A percentile compares a stretch with the other conserved stretches of the same genome.
Conservation (phyloP, 2,113 vertebrate species). For the Gorsachius goisagi region DNA sequence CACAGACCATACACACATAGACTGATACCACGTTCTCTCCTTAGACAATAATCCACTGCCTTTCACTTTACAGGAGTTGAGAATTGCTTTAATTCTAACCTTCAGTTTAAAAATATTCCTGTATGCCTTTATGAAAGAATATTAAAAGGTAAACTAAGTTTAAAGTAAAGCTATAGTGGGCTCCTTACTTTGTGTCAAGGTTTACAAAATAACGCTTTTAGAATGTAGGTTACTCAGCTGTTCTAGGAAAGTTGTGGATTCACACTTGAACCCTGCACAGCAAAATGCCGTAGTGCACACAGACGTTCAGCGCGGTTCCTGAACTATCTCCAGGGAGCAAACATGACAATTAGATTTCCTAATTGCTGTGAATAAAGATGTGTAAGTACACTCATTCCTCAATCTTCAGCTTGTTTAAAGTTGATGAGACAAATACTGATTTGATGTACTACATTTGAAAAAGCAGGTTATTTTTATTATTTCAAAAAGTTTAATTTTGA, state of each 20-base stretch:
- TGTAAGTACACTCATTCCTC: background rate
- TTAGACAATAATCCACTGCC: background rate
- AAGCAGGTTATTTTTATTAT: background rate
- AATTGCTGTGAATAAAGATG: background rate
- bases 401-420: background rate
- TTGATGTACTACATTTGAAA: background rate
- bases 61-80: background rate
- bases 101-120: background rate
- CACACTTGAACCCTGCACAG: background rate
- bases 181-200: background rate
- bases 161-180: background rate
- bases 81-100: background rate
- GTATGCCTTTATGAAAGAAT: background rate
- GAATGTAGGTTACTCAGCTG: background rate
- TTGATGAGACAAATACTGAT: background rate
- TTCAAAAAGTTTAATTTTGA: background rate
- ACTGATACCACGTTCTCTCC: background rate
- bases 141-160: background rate
- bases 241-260: background rate
- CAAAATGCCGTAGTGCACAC: accelerated
- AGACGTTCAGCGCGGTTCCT: background rate
- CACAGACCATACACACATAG: background rate
- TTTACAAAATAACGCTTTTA: background rate
- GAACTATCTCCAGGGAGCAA: background rate
- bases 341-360: background rate